Conservation (phyloP, 2,888 invertebrate genomes). For the Phymatocera aterrima region DNA sequence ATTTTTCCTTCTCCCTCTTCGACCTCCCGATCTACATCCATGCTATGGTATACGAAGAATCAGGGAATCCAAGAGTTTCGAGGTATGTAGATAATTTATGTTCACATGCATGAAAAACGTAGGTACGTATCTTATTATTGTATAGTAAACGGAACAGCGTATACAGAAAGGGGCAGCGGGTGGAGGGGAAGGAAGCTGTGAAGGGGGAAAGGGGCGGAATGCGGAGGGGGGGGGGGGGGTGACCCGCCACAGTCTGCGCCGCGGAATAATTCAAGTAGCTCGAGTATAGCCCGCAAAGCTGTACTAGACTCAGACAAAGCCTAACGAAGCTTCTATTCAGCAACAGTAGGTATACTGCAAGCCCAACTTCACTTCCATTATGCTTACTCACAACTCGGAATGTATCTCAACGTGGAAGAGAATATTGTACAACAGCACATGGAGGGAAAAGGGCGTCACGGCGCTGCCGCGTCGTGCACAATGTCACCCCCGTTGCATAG, state of each 20-base stretch:
- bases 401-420: constrained; percentile 58
- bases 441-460: constrained; percentile 37
- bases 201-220: too few relatives aligned
- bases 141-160: constrained; percentile 10
- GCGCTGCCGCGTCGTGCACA: neutral
- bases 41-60: neutral
- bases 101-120: neutral
- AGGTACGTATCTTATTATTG: neutral
- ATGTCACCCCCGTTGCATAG: neutral
- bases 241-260: constrained; percentile 40
- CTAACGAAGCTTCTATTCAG: constrained; percentile 66
- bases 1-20: too few relatives aligned
- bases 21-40: too few relatives aligned
- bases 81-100: neutral
- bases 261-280: constrained; percentile 61
- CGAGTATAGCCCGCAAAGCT: constrained; percentile 55
- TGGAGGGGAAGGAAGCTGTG: too few relatives aligned
- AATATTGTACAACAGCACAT: constrained; percentile 54
- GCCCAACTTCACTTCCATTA: constrained; percentile 64
- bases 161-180: too few relatives aligned
- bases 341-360: constrained; percentile 62
- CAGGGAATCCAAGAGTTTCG: neutral
- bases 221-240: neutral
- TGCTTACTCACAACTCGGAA: constrained; percentile 59
- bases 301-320: constrained; percentile 62